Conservation (phyloP, 2,797 vertebrate genomes). For the Taenioides sp. region DNA sequence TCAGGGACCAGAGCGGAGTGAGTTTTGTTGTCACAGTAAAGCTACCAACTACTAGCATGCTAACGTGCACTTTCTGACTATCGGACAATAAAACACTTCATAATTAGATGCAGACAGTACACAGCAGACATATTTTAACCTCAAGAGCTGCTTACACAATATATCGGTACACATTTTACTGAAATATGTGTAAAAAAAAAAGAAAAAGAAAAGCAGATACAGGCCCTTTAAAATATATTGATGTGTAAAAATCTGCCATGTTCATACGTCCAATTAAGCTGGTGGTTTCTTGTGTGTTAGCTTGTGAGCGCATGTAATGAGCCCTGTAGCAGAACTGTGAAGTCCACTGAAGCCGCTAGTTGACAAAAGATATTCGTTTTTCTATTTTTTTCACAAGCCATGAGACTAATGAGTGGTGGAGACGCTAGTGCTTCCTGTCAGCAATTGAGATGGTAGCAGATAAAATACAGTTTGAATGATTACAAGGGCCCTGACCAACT, state of each 20-base stretch:
- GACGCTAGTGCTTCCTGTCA: constrained; percentile 21
- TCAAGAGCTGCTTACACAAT: too few relatives aligned
- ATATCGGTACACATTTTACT: too few relatives aligned
- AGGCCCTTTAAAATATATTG: constrained; percentile 19
- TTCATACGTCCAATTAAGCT: constrained; percentile 58
- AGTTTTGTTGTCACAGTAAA: too few relatives aligned
- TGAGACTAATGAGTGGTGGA: constrained; percentile 38
- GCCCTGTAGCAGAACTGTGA: constrained; percentile 44
- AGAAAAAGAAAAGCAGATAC: background rate
- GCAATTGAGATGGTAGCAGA: constrained; percentile 33
- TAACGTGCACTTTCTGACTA: too few relatives aligned
- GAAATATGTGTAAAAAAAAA: background rate
- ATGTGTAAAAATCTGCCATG: constrained; percentile 40
- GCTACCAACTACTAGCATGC: too few relatives aligned
- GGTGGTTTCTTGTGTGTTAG: constrained; percentile 45
- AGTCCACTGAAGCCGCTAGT: constrained; percentile 27
- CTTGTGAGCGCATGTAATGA: constrained; percentile 57
- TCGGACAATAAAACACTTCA: too few relatives aligned
- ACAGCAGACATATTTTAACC: too few relatives aligned
- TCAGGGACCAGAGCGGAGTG: too few relatives aligned
- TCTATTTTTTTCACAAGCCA: constrained; percentile 11
- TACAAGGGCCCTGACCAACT: constrained; percentile 28
- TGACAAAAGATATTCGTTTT: constrained; percentile 30
- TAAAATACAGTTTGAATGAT: constrained; percentile 48
- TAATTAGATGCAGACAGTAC: too few relatives aligned